phyloP scores from a whole-genome alignment of 2,888 invertebrate species.

The Diploptera punctata region DNA sequence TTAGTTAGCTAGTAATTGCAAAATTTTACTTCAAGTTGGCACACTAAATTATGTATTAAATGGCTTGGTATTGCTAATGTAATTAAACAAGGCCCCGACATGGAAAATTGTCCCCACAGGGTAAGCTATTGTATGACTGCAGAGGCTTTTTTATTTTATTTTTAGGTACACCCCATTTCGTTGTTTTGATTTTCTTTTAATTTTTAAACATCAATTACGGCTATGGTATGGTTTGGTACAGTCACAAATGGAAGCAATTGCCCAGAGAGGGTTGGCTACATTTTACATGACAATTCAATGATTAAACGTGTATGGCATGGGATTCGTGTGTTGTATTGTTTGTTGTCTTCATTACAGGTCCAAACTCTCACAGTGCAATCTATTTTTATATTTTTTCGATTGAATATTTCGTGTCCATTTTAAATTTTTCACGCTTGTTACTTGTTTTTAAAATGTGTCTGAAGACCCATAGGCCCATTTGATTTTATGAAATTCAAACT shows the following conservation, averaged over 20 bases:
- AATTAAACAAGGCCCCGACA: constrained; percentile 15
- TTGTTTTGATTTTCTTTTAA: constrained; percentile 31
- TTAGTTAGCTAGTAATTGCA: constrained; percentile 18
- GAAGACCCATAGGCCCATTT: too few relatives aligned
- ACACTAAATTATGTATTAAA: constrained; percentile 27
- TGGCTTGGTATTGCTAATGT: constrained; percentile 27
- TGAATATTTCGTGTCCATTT: too few relatives aligned
- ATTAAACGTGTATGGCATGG: background rate
- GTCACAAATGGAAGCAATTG: background rate
- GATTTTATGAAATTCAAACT: too few relatives aligned
- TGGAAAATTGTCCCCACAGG: constrained; percentile 26
- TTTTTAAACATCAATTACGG: constrained; percentile 29
- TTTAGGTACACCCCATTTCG: constrained; percentile 27
- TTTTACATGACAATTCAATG: background rate
- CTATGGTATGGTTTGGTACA: constrained; percentile 1
- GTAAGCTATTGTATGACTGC: constrained; percentile 22
- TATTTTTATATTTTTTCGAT: too few relatives aligned
- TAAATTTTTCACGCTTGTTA: too few relatives aligned
- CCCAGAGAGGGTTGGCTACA: constrained; percentile 6
- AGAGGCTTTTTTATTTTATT: background rate
- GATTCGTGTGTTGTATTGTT: constrained; percentile 5
- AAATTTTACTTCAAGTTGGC: constrained; percentile 25
- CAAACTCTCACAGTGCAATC: too few relatives aligned
- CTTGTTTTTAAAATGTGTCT: too few relatives aligned
- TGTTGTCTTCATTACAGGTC: constrained; percentile 4